A percentile compares a stretch with the other conserved stretches of the same genome.
Conservation (phyloP, 2,113 vertebrate genomes). For the Steatornis caripensis region DNA sequence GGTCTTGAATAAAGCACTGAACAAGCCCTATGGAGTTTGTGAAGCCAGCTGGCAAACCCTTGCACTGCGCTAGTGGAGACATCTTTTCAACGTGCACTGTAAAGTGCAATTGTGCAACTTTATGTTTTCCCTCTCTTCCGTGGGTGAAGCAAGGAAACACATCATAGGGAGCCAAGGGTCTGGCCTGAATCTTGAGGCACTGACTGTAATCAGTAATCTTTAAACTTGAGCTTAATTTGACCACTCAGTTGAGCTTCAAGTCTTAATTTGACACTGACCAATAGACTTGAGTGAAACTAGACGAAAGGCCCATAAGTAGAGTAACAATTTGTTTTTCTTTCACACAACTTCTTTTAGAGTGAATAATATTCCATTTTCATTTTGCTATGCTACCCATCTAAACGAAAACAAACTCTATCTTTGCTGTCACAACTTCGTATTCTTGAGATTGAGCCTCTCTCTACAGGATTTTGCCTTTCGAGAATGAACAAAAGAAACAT, state of each 20-base stretch:
- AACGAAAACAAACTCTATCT: not conserved
- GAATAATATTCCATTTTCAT: not conserved
- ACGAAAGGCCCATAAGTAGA: not conserved
- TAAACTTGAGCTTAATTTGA: not conserved
- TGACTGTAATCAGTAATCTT: not conserved
- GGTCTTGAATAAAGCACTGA: not conserved
- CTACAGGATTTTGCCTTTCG: not conserved
- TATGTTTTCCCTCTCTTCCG: not conserved
- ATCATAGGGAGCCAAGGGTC: fast-evolving
- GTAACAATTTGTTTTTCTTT: not conserved
- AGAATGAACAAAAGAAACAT: not conserved
- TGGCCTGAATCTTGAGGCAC: not conserved
- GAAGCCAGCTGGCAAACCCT: fast-evolving
- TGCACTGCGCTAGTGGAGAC: not conserved
- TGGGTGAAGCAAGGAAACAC: not conserved
- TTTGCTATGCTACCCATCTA: fast-evolving
- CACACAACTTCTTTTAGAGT: not conserved
- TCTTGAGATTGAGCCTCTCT: not conserved
- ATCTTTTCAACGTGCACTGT: not conserved
- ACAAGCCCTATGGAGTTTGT: fast-evolving
- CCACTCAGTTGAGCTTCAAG: not conserved
- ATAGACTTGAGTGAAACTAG: not conserved
- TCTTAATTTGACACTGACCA: not conserved
- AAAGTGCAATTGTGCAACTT: not conserved
- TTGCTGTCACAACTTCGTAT: not conserved